A percentile compares a stretch with the other conserved stretches of the same genome.
phyloP scores from a whole-genome alignment of 2,113 vertebrate genomes.

The Hydrolagus affinis region DNA sequence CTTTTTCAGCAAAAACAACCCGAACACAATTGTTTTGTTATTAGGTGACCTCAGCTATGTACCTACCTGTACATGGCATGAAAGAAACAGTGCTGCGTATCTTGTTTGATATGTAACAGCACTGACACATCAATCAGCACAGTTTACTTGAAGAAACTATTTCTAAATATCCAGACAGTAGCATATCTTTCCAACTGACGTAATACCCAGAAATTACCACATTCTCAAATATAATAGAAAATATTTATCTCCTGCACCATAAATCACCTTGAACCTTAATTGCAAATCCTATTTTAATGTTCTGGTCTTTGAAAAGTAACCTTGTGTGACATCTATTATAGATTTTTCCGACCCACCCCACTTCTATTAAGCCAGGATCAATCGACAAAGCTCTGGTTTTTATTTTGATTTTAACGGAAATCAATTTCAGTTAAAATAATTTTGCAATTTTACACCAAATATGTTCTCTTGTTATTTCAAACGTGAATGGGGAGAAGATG shows the following conservation, averaged over 20 bases:
- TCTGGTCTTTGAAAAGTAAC: neutral
- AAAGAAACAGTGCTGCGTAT: too few species aligned
- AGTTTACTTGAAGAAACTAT: too few species aligned
- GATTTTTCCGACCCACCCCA: neutral
- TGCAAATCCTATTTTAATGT: conserved; percentile 3
- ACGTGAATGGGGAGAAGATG: too few species aligned
- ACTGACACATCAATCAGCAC: too few species aligned
- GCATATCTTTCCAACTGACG: neutral
- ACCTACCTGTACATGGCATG: too few species aligned
- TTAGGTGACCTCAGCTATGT: too few species aligned
- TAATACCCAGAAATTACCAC: neutral
- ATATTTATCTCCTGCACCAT: neutral
- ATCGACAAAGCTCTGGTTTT: neutral
- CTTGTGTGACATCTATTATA: neutral
- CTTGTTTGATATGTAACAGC: too few species aligned
- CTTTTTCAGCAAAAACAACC: too few species aligned
- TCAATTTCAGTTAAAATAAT: conserved; percentile 8
- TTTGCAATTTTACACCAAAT: neutral
- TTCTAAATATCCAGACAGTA: too few species aligned
- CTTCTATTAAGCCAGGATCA: neutral
- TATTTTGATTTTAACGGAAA: neutral
- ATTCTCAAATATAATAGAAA: neutral
- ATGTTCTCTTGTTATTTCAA: neutral
- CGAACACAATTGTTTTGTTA: too few species aligned
- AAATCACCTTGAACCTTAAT: neutral